Evolutionary conservation across 2,113 vertebrate species (phyloP), one percentile per base, ranked within the genome.

Genomic region (Rhea americana): DNA sequence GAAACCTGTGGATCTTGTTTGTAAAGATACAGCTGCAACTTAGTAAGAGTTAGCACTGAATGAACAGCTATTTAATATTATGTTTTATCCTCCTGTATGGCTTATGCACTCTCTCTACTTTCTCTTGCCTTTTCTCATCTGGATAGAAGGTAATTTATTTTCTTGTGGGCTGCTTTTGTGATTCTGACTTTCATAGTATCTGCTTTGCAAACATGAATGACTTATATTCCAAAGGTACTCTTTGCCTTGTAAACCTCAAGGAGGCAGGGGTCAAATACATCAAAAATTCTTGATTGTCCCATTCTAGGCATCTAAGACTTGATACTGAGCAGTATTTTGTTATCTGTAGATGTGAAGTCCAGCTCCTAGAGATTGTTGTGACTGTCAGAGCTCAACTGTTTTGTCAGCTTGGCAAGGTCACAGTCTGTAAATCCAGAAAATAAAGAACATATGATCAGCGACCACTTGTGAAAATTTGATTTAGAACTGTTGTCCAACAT

Each of bases 391-490:
- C 84, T 76, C 55, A 82, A 35, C 35, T 26, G 22, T 85, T 85
- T 75, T 87, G 55, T 82, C 53, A 73, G 63, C 90, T 76, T 55
- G 59, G 77, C 66, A 73, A 76, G 53, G 85, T 92, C 71, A 76
- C 45, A 62, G 47, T 75, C 56, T 79, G 81, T 65, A 90, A 93
- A 75, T 90, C 37, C 66, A 89, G 83, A 55, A 75, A 90, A 82
- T 65, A 68, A 61, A 75, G 66, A 77, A 4, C 11, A 13, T 82
- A 19, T 28, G 39, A n/a, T 75, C 53, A 53, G 35, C 71, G 61
- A 47, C 77, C 56, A 83, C 61, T 79, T 90, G 73, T 59, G 80
- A 78, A 90, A 61, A 72, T 41, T 7, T 70, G 76, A 56, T 90
- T 83, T 90, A 51, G 67, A 74, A 48, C 70, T 88, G 47, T 87